phyloP scores from a whole-genome alignment of 1,140 invertebrate genomes.

The Drosophila ohnishii region DNA sequence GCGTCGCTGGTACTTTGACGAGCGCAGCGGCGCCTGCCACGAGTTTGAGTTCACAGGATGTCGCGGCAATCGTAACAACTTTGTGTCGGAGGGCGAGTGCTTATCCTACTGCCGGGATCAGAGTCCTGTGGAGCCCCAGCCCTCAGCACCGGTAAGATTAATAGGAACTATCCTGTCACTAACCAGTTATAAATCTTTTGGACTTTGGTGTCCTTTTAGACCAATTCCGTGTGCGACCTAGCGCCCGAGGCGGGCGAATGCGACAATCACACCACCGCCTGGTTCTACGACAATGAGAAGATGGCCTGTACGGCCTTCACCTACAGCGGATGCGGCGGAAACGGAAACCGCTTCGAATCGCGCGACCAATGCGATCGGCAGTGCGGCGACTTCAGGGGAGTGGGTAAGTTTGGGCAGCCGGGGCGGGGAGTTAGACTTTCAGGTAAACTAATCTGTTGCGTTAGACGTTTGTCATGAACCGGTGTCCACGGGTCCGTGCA shows the following conservation, averaged over 20 bases:
- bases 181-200: background rate
- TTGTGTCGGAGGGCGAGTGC: conserved; percentile 92
- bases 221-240: conserved; percentile 84
- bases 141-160: conserved; percentile 53
- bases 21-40: too few species aligned
- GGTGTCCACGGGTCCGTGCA: conserved; percentile 88
- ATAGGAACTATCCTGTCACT: too few species aligned
- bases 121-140: conserved; percentile 41
- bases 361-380: conserved; percentile 92
- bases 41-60: too few species aligned
- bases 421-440: background rate
- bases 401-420: conserved; percentile 85
- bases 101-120: conserved; percentile 87
- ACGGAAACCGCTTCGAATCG: conserved; percentile 91
- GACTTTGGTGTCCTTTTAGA: conserved; percentile 17
- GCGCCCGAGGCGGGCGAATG: conserved; percentile 89
- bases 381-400: conserved; percentile 88
- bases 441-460: conserved; percentile 55
- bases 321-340: conserved; percentile 93
- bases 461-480: conserved; percentile 87
- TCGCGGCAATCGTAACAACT: conserved; percentile 92
- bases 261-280: conserved; percentile 86
- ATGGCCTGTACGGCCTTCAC: conserved; percentile 88
- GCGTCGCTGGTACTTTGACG: too few species aligned
- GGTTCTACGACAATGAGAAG: conserved; percentile 88